These are phyloP conservation scores for Sebastes vulpes DNA, from an alignment of 2,797 vertebrate species.

Conservation along the genomic window DNA sequence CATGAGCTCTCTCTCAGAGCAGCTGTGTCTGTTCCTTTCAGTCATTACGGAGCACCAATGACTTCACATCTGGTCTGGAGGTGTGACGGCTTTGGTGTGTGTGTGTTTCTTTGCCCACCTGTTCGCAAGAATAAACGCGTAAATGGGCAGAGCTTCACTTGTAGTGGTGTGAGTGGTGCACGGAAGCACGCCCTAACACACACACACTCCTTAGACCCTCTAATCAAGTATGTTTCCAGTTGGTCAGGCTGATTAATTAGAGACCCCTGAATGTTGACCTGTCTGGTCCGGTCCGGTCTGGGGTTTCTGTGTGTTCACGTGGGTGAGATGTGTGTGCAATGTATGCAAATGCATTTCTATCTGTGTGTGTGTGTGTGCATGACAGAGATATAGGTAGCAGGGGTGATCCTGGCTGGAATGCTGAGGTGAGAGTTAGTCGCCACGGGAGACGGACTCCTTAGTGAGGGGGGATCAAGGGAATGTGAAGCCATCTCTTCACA, in stretches of 20 bases:
- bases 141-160: constrained; percentile 2
- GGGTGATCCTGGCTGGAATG: constrained; percentile 50
- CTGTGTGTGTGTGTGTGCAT: background rate
- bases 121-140: constrained; percentile 27
- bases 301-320: constrained; percentile 14
- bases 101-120: constrained; percentile 10
- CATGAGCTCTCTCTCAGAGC: background rate
- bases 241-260: constrained; percentile 63
- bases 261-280: constrained; percentile 53
- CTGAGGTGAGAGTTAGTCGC: constrained; percentile 52
- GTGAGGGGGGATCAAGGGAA: constrained; percentile 40
- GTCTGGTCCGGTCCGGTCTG: constrained; percentile 20
- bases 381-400: constrained; percentile 26
- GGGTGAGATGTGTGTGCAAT: constrained; percentile 13
- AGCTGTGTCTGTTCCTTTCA: background rate
- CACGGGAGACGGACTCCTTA: constrained; percentile 37
- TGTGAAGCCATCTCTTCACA: constrained; percentile 55
- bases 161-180: background rate
- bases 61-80: constrained; percentile 58
- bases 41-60: constrained; percentile 23
- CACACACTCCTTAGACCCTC: constrained; percentile 44
- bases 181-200: background rate
- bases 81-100: constrained; percentile 15
- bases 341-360: constrained; percentile 2
- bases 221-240: constrained; percentile 72